Evolutionary conservation across 1,140 invertebrate species (phyloP), one percentile per base, ranked within the genome.

Genomic region (Babylonia areolata): DNA sequence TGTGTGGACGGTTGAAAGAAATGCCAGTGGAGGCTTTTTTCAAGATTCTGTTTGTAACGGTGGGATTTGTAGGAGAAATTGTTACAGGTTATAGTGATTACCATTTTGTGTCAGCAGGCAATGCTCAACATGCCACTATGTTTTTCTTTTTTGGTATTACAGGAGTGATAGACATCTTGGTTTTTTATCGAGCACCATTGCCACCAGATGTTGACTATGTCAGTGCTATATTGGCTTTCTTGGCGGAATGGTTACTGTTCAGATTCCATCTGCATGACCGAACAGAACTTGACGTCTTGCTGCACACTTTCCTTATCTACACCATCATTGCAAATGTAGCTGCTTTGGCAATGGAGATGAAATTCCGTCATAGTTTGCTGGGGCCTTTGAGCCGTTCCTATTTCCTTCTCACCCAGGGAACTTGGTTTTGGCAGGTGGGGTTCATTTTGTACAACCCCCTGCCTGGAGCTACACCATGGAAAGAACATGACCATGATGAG

Each of bases 41-140:
- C 3, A 95, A 95, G 90, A 86, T 95, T 20, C 58, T 93, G 5
- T 89, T 94, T 23, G 88, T 91, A 0, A 79, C 90, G 1, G 81
- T 95, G 46, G 95, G 95, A 33, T 94, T 95, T 78, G 84, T 88
- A 46, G 91, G 93, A 88, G 91, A 94, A 86, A 91, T 93, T n/a
- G 89, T 91, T 40, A 95, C 95, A 0, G 95, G 92, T 12, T 93
- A 95, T 86, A 87, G 87, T 23, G 87, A 94, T 78, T 92, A 94
- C 9, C 87, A 92, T n/a, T 95, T 94, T 88, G 90, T 91, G 9
- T 88, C 92, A 83, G 89, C 93, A 85, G 94, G 93, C 12, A 95
- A 95, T 91, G 37, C 58, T 39, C 95, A 96, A 86, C 95, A 95
- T 88, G 94, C 95, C 28, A 95, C 95, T 1, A 95, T 96, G 95